Conservation (phyloP, 2,797 vertebrate species). For the Melanotaenia trifasciata region DNA sequence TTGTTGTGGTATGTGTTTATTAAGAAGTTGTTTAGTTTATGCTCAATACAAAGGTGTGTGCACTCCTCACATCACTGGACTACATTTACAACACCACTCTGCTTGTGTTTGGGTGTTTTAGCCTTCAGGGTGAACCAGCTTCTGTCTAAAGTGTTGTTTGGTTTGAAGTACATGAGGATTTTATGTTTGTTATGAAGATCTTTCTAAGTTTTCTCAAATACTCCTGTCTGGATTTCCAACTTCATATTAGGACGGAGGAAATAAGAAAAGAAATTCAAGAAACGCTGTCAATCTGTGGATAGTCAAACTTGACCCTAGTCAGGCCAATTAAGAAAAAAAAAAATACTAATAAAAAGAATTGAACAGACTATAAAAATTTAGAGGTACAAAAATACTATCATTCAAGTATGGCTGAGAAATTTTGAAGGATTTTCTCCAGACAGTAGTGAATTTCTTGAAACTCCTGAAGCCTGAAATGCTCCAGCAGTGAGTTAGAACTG, state of each 20-base stretch:
- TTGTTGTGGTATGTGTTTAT: neutral
- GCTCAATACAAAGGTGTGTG: neutral
- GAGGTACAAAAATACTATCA: too few species aligned
- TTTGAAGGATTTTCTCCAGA: too few species aligned
- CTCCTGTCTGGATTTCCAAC: neutral
- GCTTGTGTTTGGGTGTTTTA: constrained; percentile 1
- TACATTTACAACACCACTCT: neutral
- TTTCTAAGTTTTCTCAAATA: neutral
- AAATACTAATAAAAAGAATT: too few species aligned
- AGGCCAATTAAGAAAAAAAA: too few species aligned
- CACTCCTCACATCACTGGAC: neutral
- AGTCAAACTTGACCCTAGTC: too few species aligned
- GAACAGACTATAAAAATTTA: too few species aligned
- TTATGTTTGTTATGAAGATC: neutral
- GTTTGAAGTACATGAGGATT: neutral
- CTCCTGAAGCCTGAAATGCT: neutral
- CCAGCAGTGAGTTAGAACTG: neutral
- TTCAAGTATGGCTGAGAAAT: too few species aligned
- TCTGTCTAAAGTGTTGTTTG: neutral
- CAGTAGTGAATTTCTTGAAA: too few species aligned
- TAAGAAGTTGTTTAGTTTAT: neutral
- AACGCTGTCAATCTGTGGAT: too few species aligned
- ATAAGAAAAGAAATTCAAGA: neutral
- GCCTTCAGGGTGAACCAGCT: neutral
- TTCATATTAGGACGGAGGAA: neutral